Conservation (phyloP, 2,113 vertebrate genomes). For the Sinocyclocheilus maitianheensis region DNA sequence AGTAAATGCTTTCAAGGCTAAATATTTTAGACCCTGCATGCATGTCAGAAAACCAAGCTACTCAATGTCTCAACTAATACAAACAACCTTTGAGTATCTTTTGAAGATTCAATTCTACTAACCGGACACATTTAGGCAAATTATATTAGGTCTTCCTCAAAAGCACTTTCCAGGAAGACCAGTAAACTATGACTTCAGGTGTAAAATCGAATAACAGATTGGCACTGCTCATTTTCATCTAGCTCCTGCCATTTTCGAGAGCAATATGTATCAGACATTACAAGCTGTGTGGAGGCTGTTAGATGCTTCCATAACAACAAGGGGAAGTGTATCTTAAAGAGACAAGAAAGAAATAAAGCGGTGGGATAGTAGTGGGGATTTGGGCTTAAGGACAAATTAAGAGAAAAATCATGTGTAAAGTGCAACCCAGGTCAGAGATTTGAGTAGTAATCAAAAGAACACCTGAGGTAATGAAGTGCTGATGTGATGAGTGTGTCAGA, state of each 20-base stretch:
- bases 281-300: not conserved
- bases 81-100: not conserved
- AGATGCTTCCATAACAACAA: not conserved
- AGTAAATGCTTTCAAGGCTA: too few relatives aligned
- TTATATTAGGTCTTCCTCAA: not conserved
- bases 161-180: not conserved
- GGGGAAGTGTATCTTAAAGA: not conserved
- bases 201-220: not conserved
- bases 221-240: not conserved
- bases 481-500: conserved; percentile 71
- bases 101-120: not conserved
- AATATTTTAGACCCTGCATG: not conserved
- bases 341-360: conserved; percentile 20
- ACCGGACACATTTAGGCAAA: not conserved
- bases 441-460: conserved; percentile 68
- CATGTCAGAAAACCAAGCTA: not conserved
- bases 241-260: not conserved
- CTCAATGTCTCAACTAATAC: not conserved
- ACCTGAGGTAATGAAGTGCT: conserved; percentile 67
- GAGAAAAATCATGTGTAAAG: conserved; percentile 47
- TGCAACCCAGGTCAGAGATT: conserved; percentile 58
- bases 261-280: not conserved
- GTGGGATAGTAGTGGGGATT: not conserved
- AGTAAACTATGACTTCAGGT: not conserved
- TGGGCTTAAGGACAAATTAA: conserved; percentile 34